Percentiles rank a stretch among this genome's conserved stretches.
phyloP scores from a whole-genome alignment of 2,797 vertebrate species.

The Labroides dimidiatus region DNA sequence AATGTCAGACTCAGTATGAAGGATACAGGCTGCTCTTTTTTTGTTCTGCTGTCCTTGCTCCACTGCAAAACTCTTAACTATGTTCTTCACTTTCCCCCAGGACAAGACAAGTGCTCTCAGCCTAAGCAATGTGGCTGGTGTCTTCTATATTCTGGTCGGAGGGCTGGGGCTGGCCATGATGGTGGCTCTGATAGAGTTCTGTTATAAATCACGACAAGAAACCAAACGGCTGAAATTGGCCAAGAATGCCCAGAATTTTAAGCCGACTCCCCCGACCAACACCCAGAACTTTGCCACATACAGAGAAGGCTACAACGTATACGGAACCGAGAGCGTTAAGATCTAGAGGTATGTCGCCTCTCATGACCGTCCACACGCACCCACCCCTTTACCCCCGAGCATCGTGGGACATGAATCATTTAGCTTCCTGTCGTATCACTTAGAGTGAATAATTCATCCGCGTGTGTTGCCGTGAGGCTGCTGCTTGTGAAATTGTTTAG shows the following conservation, averaged over 20 bases:
- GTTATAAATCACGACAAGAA: conserved; percentile 99
- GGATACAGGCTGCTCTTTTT: conserved; percentile 55
- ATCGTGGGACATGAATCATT: conserved; percentile 58
- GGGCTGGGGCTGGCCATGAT: conserved; percentile 99
- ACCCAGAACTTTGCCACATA: conserved; percentile 99
- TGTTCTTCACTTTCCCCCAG: conserved; percentile 91
- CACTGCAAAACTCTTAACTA: conserved; percentile 86
- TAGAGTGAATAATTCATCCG: conserved; percentile 53
- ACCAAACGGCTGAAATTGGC: conserved; percentile 99
- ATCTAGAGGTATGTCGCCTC: conserved; percentile 93
- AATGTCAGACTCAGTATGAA: conserved; percentile 54
- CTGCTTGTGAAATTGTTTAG: conserved; percentile 50
- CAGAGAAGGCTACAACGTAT: conserved; percentile 99
- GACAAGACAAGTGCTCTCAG: conserved; percentile 99
- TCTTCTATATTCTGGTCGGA: conserved; percentile 99
- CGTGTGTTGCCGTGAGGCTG: conserved; percentile 30
- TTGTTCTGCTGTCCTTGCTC: conserved; percentile 66
- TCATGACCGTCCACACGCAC: conserved; percentile 40
- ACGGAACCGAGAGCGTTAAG: conserved; percentile 99
- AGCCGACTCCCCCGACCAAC: conserved; percentile 96
- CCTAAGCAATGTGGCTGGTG: conserved; percentile 99
- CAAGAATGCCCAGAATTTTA: conserved; percentile 99
- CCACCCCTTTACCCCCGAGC: background rate
- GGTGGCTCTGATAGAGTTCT: conserved; percentile 99
- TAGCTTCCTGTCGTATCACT: conserved; percentile 40